Evolutionary conservation across 1,140 invertebrate genomes (phyloP), one percentile per base, ranked within the genome.

Genomic region (Calliopsis andreniformis): DNA sequence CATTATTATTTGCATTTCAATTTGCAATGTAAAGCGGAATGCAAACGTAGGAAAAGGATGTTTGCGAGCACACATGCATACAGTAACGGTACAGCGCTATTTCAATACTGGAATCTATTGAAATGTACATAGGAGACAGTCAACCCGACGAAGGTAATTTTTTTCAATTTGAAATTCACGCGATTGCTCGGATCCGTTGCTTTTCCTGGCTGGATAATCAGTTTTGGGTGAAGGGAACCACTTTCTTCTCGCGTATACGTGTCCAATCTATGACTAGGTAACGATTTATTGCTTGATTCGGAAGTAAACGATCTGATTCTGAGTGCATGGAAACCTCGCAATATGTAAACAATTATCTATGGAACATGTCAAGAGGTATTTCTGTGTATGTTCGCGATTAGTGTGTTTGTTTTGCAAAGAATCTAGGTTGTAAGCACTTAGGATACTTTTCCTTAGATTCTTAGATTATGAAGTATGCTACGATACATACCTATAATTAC

Each of bases 261-360:
- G 12, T 3, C 16, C 16, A 6, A 1, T 1, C 18, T 35, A 14
- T 39, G 39, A 59, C 43, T 42, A 47, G 61, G 61, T 28, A 63
- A 63, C 61, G 39, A 47, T 63, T 63, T 63, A 63, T 63, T 45
- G 61, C 42, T 30, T 16, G 61, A 63, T 63, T 43, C 42, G 61
- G 43, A 32, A n/a, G 25, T 25, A 39, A 6, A 18, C 43, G 39
- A 25, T 18, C 16, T 16, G 39, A 28, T 25, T 47, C n/a, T n/a
- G 30, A 45, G 25, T 39, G 16, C 7, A 30, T 23, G 39, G 61
- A 63, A 63, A 45, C 28, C 43, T 63, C 42, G 16, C 42, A 6
- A 1, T 20, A 18, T 42, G 18, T n/a, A 7, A 10, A 12, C 3
- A 23, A 63, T 63, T 63, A 63, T 63, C 42, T n/a, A 23, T 0